Base-by-base conservation (phyloP, 1,140 invertebrate genomes). In the Euwallacea similis region DNA sequence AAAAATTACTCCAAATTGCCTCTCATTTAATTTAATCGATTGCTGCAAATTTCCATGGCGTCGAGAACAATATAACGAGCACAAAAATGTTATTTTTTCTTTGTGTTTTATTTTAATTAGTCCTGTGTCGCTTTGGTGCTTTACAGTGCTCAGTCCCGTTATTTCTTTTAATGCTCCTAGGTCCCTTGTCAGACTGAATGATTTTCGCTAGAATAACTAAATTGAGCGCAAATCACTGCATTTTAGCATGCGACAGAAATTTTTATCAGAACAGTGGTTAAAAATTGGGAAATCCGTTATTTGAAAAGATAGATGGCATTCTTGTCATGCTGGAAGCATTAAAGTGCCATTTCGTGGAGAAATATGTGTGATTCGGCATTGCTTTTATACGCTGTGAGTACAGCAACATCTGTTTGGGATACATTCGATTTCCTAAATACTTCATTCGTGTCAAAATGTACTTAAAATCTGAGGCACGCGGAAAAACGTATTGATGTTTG, bases 371-470 rank as follows among this genome's bases (percentile, higher is more conserved):
- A 63, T 54, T 65, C 63, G 41, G 46, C 46, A 42, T 53, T 41
- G 44, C 63, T 65, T 65, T 65, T 65, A 50, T 47, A 65, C 33
- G 63, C n/a, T 65, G 47, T 65, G 63, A 65, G 63, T 65, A 65
- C 46, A 65, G 46, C 63, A 65, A 15, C 63, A 65, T 54, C 46
- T 65, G 63, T 54, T 65, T 65, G 63, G 63, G 47, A 65, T 65
- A 65, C 44, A 65, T 65, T 65, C 63, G 63, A 65, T 65, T 54
- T 65, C 47, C 63, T 65, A 65, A 65, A 65, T 65, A 65, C 63
- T 65, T 65, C 50, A 65, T 65, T 65, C 63, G 46, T 65, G 63
- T 65, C 63, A 65, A 42, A n/a, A 54, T 54, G 47, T 54, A 65
- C 63, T 65, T 65, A 65, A 65, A 53, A 53, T 41, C 63, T 21